phyloP scores from a whole-genome alignment of 2,113 vertebrate genomes.

The Myotis lucifugus region DNA sequence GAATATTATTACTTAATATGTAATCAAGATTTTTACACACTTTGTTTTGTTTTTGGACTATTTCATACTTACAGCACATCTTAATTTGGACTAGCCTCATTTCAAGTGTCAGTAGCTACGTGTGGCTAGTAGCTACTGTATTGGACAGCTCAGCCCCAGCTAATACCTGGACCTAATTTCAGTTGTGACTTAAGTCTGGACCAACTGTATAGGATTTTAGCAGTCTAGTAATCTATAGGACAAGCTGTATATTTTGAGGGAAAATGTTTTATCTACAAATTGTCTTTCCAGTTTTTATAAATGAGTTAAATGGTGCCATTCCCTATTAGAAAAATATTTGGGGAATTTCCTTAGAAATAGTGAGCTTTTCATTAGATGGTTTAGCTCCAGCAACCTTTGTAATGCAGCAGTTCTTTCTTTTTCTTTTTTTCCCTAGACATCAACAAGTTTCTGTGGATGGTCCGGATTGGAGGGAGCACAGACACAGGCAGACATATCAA shows the following conservation, averaged over 20 bases:
- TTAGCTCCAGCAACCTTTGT: background rate
- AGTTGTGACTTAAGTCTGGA: background rate
- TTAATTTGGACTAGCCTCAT: background rate
- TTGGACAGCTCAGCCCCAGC: background rate
- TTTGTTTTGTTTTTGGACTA: background rate
- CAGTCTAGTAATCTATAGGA: background rate
- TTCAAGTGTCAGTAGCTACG: background rate
- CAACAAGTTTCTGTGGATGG: slow-evolving; percentile 99
- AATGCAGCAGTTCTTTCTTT: background rate
- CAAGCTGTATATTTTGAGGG: slow-evolving; percentile 3
- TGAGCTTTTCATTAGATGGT: slow-evolving; percentile 13
- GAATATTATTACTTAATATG: background rate
- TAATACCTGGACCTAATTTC: background rate
- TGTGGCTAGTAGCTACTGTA: background rate
- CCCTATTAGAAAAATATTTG: background rate
- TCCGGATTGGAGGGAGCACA: slow-evolving; percentile 98
- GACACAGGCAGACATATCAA: slow-evolving; percentile 98
- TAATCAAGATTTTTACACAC: background rate
- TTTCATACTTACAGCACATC: background rate
- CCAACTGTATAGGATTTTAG: background rate
- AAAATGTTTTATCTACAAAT: background rate
- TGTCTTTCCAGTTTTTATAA: slow-evolving; percentile 9
- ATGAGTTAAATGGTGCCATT: slow-evolving; percentile 7
- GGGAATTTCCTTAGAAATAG: slow-evolving; percentile 43
- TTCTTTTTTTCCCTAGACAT: slow-evolving; percentile 86